Base-by-base conservation (phyloP, 1,140 invertebrate genomes). In the Orussus abietinus region DNA sequence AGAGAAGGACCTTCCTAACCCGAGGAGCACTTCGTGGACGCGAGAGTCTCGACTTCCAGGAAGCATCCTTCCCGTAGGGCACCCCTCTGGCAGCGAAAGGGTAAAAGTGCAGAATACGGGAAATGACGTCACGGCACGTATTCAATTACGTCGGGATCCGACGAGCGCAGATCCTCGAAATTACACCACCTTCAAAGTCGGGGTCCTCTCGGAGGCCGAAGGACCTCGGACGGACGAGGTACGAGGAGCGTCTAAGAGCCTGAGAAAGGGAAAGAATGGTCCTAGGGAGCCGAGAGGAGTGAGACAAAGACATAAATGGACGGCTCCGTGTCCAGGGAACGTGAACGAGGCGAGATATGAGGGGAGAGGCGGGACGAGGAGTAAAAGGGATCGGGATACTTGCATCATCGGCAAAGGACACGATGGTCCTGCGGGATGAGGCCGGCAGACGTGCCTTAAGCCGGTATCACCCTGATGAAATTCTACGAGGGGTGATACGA, bases 81-180 rank as follows among this genome's bases (percentile, higher is more conserved):
- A n/a, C n/a, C n/a, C n/a, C n/a, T n/a, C n/a, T n/a, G 39, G 15
- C 19, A 19, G 39, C 14, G 29, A 25, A 41, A 47, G 43, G 25
- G 17, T 42, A 52, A 42, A 49, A 26, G 28, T 47, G 25, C 45
- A 30, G 33, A 44, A 30, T 41, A 43, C 29, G 37, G 38, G 46
- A 53, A 57, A 62, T 47, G 52, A 60, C 54, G 47, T 62, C 40
- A 41, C 45, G 55, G 58, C 59, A 60, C 57, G 57, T 62, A 59
- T 65, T 60, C 62, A 63, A 64, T 65, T 65, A 62, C 48, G 51
- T 28, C 49, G 50, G 53, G n/a, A n/a, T n/a, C 49, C 52, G 30
- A 57, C 48, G 19, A 19, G 15, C n/a, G 22, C 32, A 38, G 32
- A 40, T 50, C 42, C 41, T 36, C 12, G 48, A 49, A 60, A 61